These are phyloP conservation scores for Lysandra coridon DNA, from an alignment of 2,888 invertebrate genomes.

Conservation along the genomic window DNA sequence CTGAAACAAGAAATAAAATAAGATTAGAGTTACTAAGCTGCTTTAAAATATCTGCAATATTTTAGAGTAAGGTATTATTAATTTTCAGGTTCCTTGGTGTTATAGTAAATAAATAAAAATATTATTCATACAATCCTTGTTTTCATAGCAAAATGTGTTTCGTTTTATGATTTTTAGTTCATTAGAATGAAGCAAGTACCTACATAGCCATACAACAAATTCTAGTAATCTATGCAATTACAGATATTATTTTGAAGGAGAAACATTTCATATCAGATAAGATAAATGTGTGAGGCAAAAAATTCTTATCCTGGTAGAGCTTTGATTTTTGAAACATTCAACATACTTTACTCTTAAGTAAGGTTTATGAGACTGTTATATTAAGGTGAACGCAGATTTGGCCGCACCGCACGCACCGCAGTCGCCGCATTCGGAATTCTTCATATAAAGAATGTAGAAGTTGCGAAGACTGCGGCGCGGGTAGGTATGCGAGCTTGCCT, in stretches of 20 bases:
- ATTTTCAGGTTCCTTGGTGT: not conserved
- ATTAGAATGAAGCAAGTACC: not conserved
- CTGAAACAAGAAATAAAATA: conserved; percentile 52
- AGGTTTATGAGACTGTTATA: too few relatives aligned
- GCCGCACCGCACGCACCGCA: too few relatives aligned
- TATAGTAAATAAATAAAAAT: not conserved
- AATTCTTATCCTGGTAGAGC: not conserved
- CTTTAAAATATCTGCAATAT: not conserved
- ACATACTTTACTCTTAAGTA: not conserved
- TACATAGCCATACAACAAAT: not conserved
- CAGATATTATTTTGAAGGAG: not conserved
- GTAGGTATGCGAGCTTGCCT: too few relatives aligned
- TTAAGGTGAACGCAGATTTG: too few relatives aligned
- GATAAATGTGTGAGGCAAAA: not conserved
- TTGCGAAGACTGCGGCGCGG: too few relatives aligned
- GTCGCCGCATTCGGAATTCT: too few relatives aligned
- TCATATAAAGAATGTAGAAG: too few relatives aligned
- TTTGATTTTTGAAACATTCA: not conserved
- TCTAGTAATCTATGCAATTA: not conserved
- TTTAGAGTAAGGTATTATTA: not conserved
- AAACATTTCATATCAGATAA: not conserved
- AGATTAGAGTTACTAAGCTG: not conserved
- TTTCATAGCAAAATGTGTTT: not conserved
- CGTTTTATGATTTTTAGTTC: not conserved
- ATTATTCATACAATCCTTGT: not conserved